A percentile compares a stretch with the other conserved stretches of the same genome.
phyloP scores from a whole-genome alignment of 2,113 vertebrate genomes.

The Silurus asotus region DNA sequence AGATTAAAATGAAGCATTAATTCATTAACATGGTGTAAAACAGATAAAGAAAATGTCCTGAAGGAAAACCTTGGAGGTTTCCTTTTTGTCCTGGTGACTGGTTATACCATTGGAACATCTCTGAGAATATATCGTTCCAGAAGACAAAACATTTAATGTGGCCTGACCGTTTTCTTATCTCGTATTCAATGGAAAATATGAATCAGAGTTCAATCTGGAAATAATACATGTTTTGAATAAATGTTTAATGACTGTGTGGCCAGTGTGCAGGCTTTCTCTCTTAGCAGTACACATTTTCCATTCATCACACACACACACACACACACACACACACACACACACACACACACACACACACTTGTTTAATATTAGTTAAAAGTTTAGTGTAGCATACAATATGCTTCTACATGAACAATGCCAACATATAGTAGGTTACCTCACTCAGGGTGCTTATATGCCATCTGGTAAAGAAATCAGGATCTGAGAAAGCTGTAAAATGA shows the following conservation, averaged over 20 bases:
- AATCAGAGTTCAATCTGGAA: conserved; percentile 5
- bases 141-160: conserved; percentile 15
- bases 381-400: conserved; percentile 13
- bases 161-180: background rate
- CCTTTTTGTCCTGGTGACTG: background rate
- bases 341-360: background rate
- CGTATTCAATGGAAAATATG: conserved; percentile 1
- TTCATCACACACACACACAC: background rate
- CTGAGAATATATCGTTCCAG: background rate
- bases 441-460: background rate
- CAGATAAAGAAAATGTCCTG: background rate
- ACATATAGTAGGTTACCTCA: conserved; percentile 37
- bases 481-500: conserved; percentile 34
- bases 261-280: background rate
- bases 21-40: conserved; percentile 18
- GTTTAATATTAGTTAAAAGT: background rate
- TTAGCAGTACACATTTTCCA: conserved; percentile 3
- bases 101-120: background rate
- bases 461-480: conserved; percentile 40
- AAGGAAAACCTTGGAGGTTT: conserved; percentile 10
- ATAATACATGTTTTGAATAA: background rate
- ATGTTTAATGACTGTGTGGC: background rate
- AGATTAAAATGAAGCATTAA: conserved; percentile 10
- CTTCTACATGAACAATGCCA: conserved; percentile 8
- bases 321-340: background rate